Base-by-base conservation (phyloP, 2,113 vertebrate genomes). In the Brienomyrus longianalis region DNA sequence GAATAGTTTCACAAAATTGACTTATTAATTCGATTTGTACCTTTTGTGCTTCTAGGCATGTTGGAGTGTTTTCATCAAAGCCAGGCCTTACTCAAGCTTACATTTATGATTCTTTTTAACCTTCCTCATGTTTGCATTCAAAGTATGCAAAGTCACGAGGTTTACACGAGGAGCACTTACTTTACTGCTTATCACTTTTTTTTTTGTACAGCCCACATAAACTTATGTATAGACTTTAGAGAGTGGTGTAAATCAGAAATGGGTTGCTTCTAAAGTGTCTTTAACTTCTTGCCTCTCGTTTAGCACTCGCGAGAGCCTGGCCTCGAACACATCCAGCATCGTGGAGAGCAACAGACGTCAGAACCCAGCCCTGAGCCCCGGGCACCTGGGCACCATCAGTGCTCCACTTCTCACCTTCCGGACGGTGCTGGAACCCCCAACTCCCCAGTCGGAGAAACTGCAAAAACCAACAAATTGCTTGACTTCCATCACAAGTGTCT, bases 401-500 rank as follows among this genome's bases (percentile, higher is more conserved):
- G 94, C 95, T 88, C 96, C 97, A 83, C 94, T 96, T 0, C 99
- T 99, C 97, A 98, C 89, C 96, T 99, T 99, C 95, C 97, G 98
- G 92, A 95, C 97, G 88, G 94, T 97, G 92, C 94, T 97, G 31
- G 98, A 99, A 89, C 96, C 98, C 15, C 95, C 98, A 11, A 91
- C 96, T 83, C 95, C 95, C 1, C 98, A 98, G 95, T 96, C 97
- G 91, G 98, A 99, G 96, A 99, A 99, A 94, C 96, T 99, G 92
- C 98, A 98, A 97, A 99, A 99, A 97, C 96, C 98, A 93, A 96
- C 97, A 92, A 98, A 97, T 97, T 99, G 98, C 96, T 96, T 99
- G 95, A 98, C 98, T 95, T 99, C 98, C 96, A 98, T 99, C 95
- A 99, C 98, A 95, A 99, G 98, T 94, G 98, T 99, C 97, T 99